These are phyloP conservation scores for Heptranchias perlo DNA, from an alignment of 2,113 vertebrate species.

Conservation along the genomic window DNA sequence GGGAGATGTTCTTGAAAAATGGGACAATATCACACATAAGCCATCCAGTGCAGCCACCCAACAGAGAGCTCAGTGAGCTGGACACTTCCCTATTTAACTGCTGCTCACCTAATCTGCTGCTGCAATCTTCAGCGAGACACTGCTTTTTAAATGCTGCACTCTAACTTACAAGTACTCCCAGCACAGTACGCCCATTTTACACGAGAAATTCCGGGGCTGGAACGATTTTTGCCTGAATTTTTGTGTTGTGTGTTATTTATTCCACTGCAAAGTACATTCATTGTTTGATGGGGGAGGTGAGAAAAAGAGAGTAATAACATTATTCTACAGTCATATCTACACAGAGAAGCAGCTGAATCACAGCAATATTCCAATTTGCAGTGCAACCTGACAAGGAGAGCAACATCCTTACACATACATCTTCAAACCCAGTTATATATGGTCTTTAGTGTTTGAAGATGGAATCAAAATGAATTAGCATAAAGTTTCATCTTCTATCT, in stretches of 20 bases:
- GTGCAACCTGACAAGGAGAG: neutral
- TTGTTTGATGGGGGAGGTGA: neutral
- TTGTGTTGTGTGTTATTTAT: neutral
- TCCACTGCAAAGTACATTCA: neutral
- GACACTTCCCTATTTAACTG: neutral
- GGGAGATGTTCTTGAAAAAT: neutral
- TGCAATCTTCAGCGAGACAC: neutral
- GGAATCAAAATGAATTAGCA: neutral
- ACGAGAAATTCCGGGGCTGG: neutral
- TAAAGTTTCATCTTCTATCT: neutral
- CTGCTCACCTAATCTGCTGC: neutral
- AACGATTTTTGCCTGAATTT: neutral
- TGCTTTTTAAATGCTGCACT: neutral
- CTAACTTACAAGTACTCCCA: neutral
- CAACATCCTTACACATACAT: neutral
- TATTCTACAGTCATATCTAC: neutral
- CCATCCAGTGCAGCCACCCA: neutral
- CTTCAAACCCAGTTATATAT: neutral
- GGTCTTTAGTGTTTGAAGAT: neutral
- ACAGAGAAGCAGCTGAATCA: neutral
- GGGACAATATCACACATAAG: neutral
- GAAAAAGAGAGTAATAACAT: neutral
- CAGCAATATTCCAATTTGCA: neutral
- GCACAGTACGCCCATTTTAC: neutral
- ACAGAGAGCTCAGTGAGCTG: neutral